Evolutionary conservation across 1,140 invertebrate genomes (phyloP), one percentile per base, ranked within the genome.

Genomic region (Epicauta chinensis): DNA sequence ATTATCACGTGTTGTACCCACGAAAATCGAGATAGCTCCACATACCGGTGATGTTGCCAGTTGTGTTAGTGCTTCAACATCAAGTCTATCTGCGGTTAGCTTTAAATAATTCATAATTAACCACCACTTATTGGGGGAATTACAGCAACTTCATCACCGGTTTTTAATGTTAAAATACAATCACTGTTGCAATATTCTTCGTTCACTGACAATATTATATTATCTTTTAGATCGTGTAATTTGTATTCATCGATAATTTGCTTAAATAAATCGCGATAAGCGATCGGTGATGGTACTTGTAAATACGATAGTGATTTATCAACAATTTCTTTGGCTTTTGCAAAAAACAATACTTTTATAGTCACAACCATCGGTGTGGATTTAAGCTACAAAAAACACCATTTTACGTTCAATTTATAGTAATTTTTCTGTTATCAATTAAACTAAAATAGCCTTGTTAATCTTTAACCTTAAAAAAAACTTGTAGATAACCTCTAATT

Each of bases 51-150:
- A 81, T 11, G 77, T 71, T 0, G 91, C 87, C 30, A 80, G 65
- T 12, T 81, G 71, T 30, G 81, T 78, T 37, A 91, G 81, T 36
- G 79, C 71, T 23, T 81, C 78, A n/a, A 91, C 67, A 60, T 82
- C 75, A 34, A 96, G 71, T 64, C 81, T 78, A 12, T 84, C 77
- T 0, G 77, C 61, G 2, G 81, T 80, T 12, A 97, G 66, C 55
- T 86, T 81, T 17, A 94, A 56, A 60, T 76, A 73, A 74, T 83
- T 76, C 79, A 83, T 83, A 15, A 5, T 70, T 75, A 82, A 62
- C 91, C 91, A 68, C 90, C 89, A 75, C 90, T 92, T 23, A 93
- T 75, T 1, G 91, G 90, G 46, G 90, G 90, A 61, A 93, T 92
- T 3, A 93, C 76, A 59, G 89, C 90, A 55, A 93, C 77, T 71